A percentile compares a stretch with the other conserved stretches of the same genome.
These are phyloP conservation scores for Myotis findleyi DNA, from an alignment of 2,797 vertebrate genomes.

Conservation along the genomic window DNA sequence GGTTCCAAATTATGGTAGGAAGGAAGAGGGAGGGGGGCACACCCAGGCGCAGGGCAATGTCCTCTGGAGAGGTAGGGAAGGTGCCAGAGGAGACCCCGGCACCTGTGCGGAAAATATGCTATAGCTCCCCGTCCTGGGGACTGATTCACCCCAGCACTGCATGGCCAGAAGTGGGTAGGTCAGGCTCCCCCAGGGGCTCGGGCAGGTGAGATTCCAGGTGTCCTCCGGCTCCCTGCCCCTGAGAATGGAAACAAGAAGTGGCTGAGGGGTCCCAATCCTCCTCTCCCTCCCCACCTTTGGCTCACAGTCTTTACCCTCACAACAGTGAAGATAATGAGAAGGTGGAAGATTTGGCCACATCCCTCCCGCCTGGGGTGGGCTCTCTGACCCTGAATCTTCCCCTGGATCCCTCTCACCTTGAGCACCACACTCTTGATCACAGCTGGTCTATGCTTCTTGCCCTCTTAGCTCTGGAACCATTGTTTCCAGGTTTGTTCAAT, in stretches of 20 bases:
- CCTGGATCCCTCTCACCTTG: neutral
- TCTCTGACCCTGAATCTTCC: neutral
- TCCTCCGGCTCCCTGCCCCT: neutral
- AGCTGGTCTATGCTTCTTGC: neutral
- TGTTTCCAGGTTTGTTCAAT: neutral
- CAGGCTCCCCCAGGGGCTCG: neutral
- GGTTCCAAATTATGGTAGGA: neutral
- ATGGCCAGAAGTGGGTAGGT: neutral
- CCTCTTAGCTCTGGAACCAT: neutral
- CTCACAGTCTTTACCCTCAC: neutral
- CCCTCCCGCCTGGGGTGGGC: neutral
- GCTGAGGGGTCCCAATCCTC: neutral
- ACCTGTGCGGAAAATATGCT: neutral
- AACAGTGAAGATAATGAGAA: neutral
- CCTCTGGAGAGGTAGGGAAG: neutral
- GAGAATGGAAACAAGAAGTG: neutral
- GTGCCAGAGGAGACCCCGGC: neutral
- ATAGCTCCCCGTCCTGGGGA: neutral
- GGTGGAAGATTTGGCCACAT: neutral
- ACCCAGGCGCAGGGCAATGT: neutral
- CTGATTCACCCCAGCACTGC: neutral
- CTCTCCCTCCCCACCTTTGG: neutral
- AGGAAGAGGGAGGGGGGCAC: neutral
- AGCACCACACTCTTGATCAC: neutral
- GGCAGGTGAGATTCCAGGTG: neutral